These are phyloP conservation scores for Rhopalosiphum nymphaeae DNA, from an alignment of 2,888 invertebrate species.

Conservation along the genomic window DNA sequence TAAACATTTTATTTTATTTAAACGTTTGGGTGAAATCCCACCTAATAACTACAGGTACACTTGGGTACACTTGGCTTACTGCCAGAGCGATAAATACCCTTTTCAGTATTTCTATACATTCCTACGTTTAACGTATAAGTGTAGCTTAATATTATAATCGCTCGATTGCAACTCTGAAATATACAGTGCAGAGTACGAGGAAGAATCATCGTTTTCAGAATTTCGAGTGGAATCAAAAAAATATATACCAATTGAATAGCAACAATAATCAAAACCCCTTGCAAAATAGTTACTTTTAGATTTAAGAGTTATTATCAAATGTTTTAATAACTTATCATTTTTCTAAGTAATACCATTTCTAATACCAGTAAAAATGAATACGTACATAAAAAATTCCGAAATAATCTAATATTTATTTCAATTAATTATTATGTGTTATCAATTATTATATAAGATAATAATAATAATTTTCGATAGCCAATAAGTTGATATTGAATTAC, in stretches of 20 bases:
- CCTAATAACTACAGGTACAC: not conserved
- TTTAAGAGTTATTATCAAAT: not conserved
- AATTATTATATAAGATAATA: not conserved
- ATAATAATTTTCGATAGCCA: not conserved
- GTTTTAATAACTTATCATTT: not conserved
- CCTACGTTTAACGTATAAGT: not conserved
- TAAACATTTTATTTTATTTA: not conserved
- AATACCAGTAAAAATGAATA: not conserved
- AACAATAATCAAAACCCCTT: not conserved
- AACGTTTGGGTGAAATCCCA: not conserved
- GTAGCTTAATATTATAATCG: not conserved
- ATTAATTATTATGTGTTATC: not conserved
- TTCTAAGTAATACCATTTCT: no score
- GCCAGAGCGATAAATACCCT: not conserved
- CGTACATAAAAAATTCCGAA: not conserved
- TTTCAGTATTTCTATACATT: not conserved
- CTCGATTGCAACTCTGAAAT: not conserved
- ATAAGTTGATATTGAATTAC: not conserved
- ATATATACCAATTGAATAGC: not conserved
- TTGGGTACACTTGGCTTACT: not conserved
- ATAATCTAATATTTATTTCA: not conserved
- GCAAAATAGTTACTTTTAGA: not conserved
- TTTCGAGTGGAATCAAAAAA: not conserved
- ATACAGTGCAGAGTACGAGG: not conserved
- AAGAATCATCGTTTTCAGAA: not conserved